Evolutionary conservation across 2,113 vertebrate genomes (phyloP).

Genomic region (Carettochelys insculpta): DNA sequence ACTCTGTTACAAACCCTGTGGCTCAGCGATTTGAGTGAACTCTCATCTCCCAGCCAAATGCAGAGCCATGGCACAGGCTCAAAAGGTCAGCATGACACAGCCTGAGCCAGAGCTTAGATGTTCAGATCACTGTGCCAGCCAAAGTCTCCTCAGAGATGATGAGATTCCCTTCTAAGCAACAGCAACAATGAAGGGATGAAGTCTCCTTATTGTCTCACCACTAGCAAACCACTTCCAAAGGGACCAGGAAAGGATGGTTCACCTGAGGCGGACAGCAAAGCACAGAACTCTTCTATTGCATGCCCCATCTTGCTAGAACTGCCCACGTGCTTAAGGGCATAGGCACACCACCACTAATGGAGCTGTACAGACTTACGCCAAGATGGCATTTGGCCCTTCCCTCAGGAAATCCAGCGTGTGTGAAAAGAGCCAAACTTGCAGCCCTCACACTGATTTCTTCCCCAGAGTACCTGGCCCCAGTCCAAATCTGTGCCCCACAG

Average conservation of each 20-base stretch:
- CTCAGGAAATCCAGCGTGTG: not conserved
- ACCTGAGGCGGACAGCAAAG: not conserved
- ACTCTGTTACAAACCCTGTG: not conserved
- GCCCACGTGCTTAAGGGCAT: not conserved
- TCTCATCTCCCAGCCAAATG: not conserved
- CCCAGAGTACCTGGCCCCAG: not conserved
- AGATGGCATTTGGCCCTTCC: fast-evolving
- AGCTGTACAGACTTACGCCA: not conserved
- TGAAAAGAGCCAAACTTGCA: not conserved
- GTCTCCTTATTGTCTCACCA: not conserved
- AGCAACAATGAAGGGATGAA: fast-evolving
- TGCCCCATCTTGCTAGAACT: not conserved
- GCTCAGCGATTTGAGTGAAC: not conserved
- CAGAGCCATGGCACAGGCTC: not conserved
- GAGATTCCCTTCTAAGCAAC: not conserved
- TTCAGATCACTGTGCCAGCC: not conserved
- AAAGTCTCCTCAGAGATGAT: not conserved
- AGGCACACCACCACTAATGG: not conserved
- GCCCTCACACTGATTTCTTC: not conserved
- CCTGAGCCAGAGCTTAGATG: fast-evolving
- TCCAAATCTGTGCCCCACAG: fast-evolving
- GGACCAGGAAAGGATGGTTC: not conserved
- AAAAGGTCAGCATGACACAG: no score
- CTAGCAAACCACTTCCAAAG: not conserved
- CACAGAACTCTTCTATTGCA: not conserved